Percentiles rank a stretch among this genome's conserved stretches.
These are phyloP conservation scores for Antechinus stuartii DNA, from an alignment of 2,113 vertebrate species.

Conservation along the genomic window DNA sequence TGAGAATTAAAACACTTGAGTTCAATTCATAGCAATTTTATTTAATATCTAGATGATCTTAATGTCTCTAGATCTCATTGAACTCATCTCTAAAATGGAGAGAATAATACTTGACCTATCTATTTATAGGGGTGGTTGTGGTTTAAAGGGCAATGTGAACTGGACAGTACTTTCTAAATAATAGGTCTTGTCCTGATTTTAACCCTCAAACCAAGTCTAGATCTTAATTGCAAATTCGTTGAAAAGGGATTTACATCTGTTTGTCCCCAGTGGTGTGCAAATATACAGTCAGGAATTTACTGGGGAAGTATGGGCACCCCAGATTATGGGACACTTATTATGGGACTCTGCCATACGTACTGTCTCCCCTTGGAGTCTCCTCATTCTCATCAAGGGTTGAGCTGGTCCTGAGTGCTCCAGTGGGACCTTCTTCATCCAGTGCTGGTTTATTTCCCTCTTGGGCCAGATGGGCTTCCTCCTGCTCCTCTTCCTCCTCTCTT, in stretches of 20 bases:
- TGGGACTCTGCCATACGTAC: slow-evolving; percentile 67
- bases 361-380: slow-evolving; percentile 64
- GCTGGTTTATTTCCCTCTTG: slow-evolving; percentile 41
- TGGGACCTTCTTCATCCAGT: slow-evolving; percentile 76
- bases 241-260: not conserved
- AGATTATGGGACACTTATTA: not conserved
- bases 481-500: slow-evolving; percentile 67
- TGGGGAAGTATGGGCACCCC: not conserved
- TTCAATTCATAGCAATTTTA: not conserved
- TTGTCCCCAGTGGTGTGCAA: not conserved
- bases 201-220: not conserved
- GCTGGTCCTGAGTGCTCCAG: slow-evolving; percentile 39
- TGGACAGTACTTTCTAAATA: not conserved
- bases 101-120: not conserved
- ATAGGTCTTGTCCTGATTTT: not conserved
- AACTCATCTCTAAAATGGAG: not conserved
- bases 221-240: not conserved
- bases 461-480: not conserved
- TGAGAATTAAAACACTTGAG: not conserved
- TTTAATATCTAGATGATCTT: not conserved
- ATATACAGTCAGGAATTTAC: not conserved
- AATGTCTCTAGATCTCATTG: not conserved
- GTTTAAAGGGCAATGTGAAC: not conserved
- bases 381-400: slow-evolving; percentile 70
- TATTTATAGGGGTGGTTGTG: not conserved